Evolutionary conservation across 2,888 invertebrate genomes (phyloP).

Genomic region (Thymelicus lineola): DNA sequence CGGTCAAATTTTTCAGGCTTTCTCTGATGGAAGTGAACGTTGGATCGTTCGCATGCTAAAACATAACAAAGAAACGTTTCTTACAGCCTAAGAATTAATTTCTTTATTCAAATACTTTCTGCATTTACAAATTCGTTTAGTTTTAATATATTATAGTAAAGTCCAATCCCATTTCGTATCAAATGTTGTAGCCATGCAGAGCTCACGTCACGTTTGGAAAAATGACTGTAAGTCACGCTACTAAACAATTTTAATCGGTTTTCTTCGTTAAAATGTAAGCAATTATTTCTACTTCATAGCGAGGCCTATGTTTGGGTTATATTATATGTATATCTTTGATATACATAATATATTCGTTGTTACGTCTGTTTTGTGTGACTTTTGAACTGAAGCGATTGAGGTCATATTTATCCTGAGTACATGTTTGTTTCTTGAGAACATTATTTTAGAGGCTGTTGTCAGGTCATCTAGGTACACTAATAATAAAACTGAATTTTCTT

Average conservation of each 20-base stretch:
- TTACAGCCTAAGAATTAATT: neutral
- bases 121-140: slow-evolving; percentile 7
- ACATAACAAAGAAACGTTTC: neutral
- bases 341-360: no score
- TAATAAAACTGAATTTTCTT: no score
- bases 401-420: no score
- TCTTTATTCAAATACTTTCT: slow-evolving; percentile 1
- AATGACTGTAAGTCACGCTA: slow-evolving; percentile 47
- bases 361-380: no score
- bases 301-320: neutral
- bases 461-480: no score
- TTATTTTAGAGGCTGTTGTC: no score
- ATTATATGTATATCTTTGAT: neutral
- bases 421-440: no score
- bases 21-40: no score
- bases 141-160: slow-evolving; percentile 23
- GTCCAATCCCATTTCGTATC: slow-evolving; percentile 31
- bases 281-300: slow-evolving; percentile 28
- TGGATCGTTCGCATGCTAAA: no score
- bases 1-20: no score
- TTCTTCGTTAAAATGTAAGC: slow-evolving; percentile 40
- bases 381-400: no score
- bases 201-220: slow-evolving; percentile 38
- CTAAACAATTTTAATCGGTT: slow-evolving; percentile 49
- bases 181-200: slow-evolving; percentile 21